phyloP scores from a whole-genome alignment of 2,888 invertebrate species.

The Melipona bicolor region DNA sequence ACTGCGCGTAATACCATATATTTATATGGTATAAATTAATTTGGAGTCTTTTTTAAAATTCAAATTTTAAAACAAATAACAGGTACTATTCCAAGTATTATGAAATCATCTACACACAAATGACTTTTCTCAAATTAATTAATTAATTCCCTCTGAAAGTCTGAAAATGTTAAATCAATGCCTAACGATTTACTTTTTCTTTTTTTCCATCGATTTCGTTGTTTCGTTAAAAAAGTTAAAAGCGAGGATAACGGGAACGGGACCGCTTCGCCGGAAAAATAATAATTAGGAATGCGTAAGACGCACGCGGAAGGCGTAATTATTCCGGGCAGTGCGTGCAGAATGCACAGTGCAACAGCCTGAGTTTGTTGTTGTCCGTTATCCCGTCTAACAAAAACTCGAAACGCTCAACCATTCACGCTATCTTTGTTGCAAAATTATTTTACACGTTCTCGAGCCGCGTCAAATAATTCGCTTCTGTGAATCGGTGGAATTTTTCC shows the following conservation, averaged over 20 bases:
- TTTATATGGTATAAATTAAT: too few relatives aligned
- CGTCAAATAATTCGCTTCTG: neutral
- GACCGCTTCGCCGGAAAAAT: slow-evolving; percentile 45
- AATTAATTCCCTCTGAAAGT: too few relatives aligned
- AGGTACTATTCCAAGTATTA: too few relatives aligned
- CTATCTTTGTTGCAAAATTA: neutral
- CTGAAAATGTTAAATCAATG: too few relatives aligned
- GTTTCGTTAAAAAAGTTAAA: neutral
- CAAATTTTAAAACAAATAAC: too few relatives aligned
- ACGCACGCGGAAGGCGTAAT: slow-evolving; percentile 44
- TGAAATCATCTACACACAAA: too few relatives aligned
- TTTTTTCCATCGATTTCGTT: too few relatives aligned
- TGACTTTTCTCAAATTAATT: too few relatives aligned
- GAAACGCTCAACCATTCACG: neutral
- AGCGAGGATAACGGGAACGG: slow-evolving; percentile 39
- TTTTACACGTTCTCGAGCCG: slow-evolving; percentile 3
- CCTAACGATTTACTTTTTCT: too few relatives aligned
- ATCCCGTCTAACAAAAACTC: slow-evolving; percentile 1
- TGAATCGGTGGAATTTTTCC: slow-evolving; percentile 23
- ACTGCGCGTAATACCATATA: too few relatives aligned
- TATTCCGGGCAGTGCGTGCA: slow-evolving; percentile 40
- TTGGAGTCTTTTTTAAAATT: too few relatives aligned
- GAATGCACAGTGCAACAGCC: slow-evolving; percentile 30
- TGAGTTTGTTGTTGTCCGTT: neutral
- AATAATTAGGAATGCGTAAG: slow-evolving; percentile 50